Conservation (phyloP, 2,797 vertebrate genomes). For the Hyperoplus lanceolatus region DNA sequence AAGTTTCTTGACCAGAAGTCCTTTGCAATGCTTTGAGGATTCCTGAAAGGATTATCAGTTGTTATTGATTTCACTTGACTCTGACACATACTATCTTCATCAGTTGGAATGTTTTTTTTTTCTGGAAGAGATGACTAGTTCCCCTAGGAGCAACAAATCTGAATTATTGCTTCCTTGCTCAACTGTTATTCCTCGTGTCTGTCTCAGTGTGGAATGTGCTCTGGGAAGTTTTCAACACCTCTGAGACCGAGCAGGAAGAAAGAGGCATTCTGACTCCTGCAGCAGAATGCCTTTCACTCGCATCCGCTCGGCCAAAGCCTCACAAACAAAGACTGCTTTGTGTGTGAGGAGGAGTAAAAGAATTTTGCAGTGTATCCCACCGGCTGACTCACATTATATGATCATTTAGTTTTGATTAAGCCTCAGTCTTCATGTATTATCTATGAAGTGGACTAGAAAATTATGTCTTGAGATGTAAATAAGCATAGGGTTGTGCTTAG, state of each 20-base stretch:
- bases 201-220: slow-evolving; percentile 76
- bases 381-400: slow-evolving; percentile 51
- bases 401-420: slow-evolving; percentile 43
- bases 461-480: slow-evolving; percentile 5
- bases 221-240: slow-evolving; percentile 82
- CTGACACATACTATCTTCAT: slow-evolving; percentile 20
- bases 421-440: not conserved
- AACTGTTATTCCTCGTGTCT: slow-evolving; percentile 70
- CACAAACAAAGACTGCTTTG: slow-evolving; percentile 77
- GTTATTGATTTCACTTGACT: slow-evolving; percentile 24
- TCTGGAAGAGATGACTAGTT: slow-evolving; percentile 31
- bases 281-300: slow-evolving; percentile 61
- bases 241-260: slow-evolving; percentile 82
- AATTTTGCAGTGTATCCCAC: slow-evolving; percentile 37
- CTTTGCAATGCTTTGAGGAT: not conserved
- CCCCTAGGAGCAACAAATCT: slow-evolving; percentile 35
- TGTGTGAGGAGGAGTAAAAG: slow-evolving; percentile 53
- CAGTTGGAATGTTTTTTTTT: slow-evolving; percentile 22
- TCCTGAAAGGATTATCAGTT: not conserved
- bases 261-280: slow-evolving; percentile 67
- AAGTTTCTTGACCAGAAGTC: slow-evolving; percentile 5
- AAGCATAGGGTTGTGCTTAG: not conserved
- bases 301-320: slow-evolving; percentile 71
- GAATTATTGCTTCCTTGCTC: slow-evolving; percentile 63
- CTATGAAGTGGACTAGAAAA: not conserved